These are phyloP conservation scores for Panthera uncia DNA, from an alignment of 2,113 vertebrate species.

Conservation along the genomic window DNA sequence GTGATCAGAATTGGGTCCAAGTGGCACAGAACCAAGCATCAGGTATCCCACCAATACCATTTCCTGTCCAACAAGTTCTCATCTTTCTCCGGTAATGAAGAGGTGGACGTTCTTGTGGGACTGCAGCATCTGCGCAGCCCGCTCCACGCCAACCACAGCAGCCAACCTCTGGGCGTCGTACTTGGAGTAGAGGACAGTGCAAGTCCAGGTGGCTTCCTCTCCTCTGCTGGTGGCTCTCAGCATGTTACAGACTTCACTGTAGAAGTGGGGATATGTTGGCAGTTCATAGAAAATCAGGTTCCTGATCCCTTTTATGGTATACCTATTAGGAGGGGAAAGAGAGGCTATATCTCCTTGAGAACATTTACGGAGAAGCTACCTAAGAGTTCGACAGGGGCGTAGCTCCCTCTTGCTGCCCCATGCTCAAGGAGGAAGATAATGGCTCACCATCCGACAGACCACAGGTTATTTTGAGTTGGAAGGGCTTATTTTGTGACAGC, in stretches of 20 bases:
- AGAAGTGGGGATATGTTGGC: slow-evolving; percentile 96
- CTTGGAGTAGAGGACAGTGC: slow-evolving; percentile 93
- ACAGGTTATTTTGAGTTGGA: not conserved
- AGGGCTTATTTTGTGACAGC: not conserved
- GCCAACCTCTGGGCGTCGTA: slow-evolving; percentile 94
- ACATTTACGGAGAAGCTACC: not conserved
- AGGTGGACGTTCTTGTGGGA: slow-evolving; percentile 95
- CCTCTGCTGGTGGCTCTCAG: slow-evolving; percentile 86
- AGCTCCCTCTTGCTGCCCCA: not conserved
- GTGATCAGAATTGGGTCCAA: not conserved
- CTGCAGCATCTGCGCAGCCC: slow-evolving; percentile 96
- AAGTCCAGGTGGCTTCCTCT: slow-evolving; percentile 94
- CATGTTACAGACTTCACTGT: slow-evolving; percentile 98
- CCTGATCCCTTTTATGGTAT: slow-evolving; percentile 93
- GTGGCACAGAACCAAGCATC: not conserved
- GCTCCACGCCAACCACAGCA: slow-evolving; percentile 90
- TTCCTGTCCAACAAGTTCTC: slow-evolving; percentile 13
- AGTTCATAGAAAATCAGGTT: slow-evolving; percentile 97
- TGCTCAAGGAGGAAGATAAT: not conserved
- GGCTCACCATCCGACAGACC: not conserved
- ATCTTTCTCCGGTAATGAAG: slow-evolving; percentile 93
- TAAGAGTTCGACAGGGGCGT: not conserved
- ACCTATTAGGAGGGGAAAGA: slow-evolving; percentile 83
- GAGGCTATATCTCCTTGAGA: not conserved
- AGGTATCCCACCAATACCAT: rapidly evolving